Evolutionary conservation across 1,140 invertebrate genomes (phyloP).

Genomic region (Dufourea novaeangliae): DNA sequence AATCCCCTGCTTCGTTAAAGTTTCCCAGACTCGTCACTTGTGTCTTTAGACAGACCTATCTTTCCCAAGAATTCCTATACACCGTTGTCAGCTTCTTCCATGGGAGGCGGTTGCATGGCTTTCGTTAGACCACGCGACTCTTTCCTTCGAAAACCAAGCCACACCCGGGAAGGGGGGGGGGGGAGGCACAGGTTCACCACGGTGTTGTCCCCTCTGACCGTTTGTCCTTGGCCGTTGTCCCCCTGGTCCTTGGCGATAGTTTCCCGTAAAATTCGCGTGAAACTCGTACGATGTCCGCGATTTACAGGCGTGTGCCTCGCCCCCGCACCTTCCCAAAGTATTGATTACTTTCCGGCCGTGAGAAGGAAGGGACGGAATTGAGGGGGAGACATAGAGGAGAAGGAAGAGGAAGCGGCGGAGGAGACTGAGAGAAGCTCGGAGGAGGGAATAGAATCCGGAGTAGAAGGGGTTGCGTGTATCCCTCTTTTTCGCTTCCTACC

Average conservation of each 20-base stretch:
- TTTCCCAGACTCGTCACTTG: too few species aligned
- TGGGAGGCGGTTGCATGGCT: too few species aligned
- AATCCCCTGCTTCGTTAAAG: too few species aligned
- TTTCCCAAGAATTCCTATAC: too few species aligned
- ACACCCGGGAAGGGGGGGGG: too few species aligned
- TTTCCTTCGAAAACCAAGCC: too few species aligned
- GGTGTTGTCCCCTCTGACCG: not conserved
- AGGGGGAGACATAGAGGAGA: slow-evolving; percentile 60
- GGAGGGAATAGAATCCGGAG: slow-evolving; percentile 38
- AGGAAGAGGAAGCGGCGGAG: slow-evolving; percentile 56
- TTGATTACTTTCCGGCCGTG: slow-evolving; percentile 77
- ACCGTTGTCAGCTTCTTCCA: too few species aligned
- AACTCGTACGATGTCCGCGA: slow-evolving; percentile 51
- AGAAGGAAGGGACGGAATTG: slow-evolving; percentile 65
- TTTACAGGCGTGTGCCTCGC: slow-evolving; percentile 68
- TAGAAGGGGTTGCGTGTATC: slow-evolving; percentile 25
- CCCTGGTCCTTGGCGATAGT: not conserved
- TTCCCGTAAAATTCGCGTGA: slow-evolving; percentile 54
- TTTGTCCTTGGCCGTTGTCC: slow-evolving; percentile 7
- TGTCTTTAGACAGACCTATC: too few species aligned
- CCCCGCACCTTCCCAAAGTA: slow-evolving; percentile 77
- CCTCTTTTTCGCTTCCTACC: slow-evolving; percentile 10
- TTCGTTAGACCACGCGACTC: too few species aligned
- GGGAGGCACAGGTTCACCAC: too few species aligned
- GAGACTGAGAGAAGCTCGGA: slow-evolving; percentile 51